Percentiles rank a stretch among this genome's conserved stretches.
Evolutionary conservation across 2,888 invertebrate genomes (phyloP).

Genomic region (Clunio marinus): DNA sequence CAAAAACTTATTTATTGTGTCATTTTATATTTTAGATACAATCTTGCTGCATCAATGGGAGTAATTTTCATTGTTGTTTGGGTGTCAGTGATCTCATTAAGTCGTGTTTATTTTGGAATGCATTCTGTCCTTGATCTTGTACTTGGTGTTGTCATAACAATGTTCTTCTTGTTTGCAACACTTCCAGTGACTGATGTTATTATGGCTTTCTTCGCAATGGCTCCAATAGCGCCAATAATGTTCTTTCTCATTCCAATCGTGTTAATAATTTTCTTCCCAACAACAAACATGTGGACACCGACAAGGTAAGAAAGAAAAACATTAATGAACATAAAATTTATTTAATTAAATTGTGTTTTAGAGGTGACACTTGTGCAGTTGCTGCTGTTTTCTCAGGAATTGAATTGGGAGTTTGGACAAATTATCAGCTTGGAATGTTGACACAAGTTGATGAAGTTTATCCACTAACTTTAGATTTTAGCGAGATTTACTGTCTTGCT

Average conservation of each 20-base stretch:
- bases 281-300: slow-evolving; percentile 82
- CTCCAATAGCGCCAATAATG: slow-evolving; percentile 60
- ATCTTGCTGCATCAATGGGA: slow-evolving; percentile 62
- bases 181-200: slow-evolving; percentile 70
- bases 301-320: slow-evolving; percentile 60
- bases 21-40: slow-evolving; percentile 57
- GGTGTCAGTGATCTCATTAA: slow-evolving; percentile 76
- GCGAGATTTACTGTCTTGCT: slow-evolving; percentile 52
- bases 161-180: slow-evolving; percentile 64
- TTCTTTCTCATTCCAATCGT: slow-evolving; percentile 62
- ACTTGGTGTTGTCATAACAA: slow-evolving; percentile 68
- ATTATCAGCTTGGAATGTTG: slow-evolving; percentile 71
- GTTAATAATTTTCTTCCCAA: slow-evolving; percentile 74
- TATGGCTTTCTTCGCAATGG: slow-evolving; percentile 68
- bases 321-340: neutral
- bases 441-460: slow-evolving; percentile 68
- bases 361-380: slow-evolving; percentile 87
- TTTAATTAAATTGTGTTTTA: slow-evolving; percentile 49
- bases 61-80: slow-evolving; percentile 58
- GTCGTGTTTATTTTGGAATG: slow-evolving; percentile 89
- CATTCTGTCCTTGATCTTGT: slow-evolving; percentile 85
- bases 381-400: slow-evolving; percentile 77
- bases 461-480: slow-evolving; percentile 63
- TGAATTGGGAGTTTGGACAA: slow-evolving; percentile 75
- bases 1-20: neutral